A percentile compares a stretch with the other conserved stretches of the same genome.
phyloP scores from a whole-genome alignment of 2,888 invertebrate genomes.

The Sepiola atlantica region DNA sequence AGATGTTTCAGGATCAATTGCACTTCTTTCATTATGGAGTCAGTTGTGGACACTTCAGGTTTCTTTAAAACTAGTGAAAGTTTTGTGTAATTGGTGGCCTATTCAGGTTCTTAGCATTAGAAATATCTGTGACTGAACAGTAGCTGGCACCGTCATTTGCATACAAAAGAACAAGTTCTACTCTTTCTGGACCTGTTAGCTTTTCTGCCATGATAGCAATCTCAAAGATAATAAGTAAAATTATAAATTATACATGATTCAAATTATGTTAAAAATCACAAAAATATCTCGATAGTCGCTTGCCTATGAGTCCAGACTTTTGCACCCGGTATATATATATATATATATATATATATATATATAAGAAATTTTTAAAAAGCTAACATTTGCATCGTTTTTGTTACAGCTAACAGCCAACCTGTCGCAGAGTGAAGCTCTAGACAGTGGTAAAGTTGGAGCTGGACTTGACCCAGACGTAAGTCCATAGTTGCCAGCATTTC shows the following conservation, averaged over 20 bases:
- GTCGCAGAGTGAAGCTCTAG: conserved; percentile 49
- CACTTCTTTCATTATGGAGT: no score
- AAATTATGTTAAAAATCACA: neutral
- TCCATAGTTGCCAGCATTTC: conserved; percentile 23
- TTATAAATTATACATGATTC: neutral
- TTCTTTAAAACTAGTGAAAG: no score
- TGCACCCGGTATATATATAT: no score
- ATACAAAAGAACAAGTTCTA: conserved; percentile 1
- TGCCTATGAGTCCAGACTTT: neutral
- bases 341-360: no score
- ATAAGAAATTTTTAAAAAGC: neutral
- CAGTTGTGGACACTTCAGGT: no score
- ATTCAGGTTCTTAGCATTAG: no score
- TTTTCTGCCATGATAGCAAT: neutral
- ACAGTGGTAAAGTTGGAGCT: conserved; percentile 70
- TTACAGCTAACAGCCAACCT: conserved; percentile 43
- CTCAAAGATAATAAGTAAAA: neutral
- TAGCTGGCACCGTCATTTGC: neutral
- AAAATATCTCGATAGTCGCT: neutral
- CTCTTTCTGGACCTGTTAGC: neutral
- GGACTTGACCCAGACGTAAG: conserved; percentile 69
- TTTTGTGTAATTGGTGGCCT: no score
- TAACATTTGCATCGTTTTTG: neutral
- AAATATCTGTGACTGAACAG: no score
- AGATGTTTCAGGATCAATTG: no score